A percentile compares a stretch with the other conserved stretches of the same genome.
These are phyloP conservation scores for Streptopelia turtur DNA, from an alignment of 2,797 vertebrate species.

Conservation along the genomic window DNA sequence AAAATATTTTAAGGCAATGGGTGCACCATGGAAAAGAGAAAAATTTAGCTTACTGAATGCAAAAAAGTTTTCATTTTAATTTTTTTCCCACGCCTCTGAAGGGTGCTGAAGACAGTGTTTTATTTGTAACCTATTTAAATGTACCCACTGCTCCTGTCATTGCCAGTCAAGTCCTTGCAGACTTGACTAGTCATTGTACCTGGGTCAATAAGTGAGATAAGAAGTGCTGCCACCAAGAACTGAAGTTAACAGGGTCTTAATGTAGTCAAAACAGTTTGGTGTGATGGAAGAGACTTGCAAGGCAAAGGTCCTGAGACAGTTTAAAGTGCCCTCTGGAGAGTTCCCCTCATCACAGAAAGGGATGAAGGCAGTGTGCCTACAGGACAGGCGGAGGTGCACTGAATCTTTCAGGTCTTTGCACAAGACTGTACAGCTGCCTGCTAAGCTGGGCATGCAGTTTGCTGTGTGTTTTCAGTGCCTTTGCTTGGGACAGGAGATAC, in stretches of 20 bases:
- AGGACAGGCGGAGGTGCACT: neutral
- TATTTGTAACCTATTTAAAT: neutral
- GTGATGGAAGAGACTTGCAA: neutral
- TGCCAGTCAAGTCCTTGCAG: neutral
- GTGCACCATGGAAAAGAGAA: neutral
- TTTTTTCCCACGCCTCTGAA: neutral
- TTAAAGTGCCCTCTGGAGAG: neutral
- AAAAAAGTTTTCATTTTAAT: neutral
- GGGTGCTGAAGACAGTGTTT: neutral
- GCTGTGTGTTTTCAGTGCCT: neutral
- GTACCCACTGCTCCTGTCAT: neutral
- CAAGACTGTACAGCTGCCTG: neutral
- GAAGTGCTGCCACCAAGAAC: neutral
- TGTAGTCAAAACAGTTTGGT: neutral
- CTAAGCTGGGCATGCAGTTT: neutral
- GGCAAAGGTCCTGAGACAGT: neutral
- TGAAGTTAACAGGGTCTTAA: neutral
- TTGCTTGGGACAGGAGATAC: neutral
- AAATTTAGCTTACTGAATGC: neutral
- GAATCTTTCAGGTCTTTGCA: neutral
- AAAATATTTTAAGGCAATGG: neutral
- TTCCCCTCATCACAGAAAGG: neutral
- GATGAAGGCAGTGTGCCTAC: accelerated
- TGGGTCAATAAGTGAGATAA: neutral
- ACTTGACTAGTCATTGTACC: neutral